Base-by-base conservation (phyloP, 2,888 invertebrate genomes). In the Andrena bucephala region DNA sequence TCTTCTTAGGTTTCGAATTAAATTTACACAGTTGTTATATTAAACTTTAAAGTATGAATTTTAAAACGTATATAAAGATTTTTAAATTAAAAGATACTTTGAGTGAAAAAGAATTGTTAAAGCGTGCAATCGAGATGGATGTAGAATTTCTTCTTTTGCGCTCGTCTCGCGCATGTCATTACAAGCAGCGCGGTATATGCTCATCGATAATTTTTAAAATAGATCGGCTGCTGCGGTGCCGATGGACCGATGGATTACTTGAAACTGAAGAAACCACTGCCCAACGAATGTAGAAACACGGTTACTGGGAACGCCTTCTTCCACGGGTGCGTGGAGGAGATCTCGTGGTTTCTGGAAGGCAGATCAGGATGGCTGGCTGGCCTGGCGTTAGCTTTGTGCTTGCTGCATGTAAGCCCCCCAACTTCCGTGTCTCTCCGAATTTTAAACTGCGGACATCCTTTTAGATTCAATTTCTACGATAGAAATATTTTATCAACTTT, bases 211-310 rank as follows among this genome's bases (percentile, higher is more conserved):
- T n/a, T 31, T 76, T 76, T 42, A 2, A 50, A 76, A 81, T 62
- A 81, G 97, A 96, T 98, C 89, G 98, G 97, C 60, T 98, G 98
- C 94, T 98, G 98, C 90, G 98, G 98, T 16, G 98, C 98, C 0
- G 96, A 97, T 81, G 98, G 98, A 0, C 96, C 98, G 0, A 96
- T 96, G 94, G 98, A 98, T 94, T 98, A 97, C 94, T 95, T 97
- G 87, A 95, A 95, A 81, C 92, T 97, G 87, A 95, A 96, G 90
- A 97, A 98, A 91, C 98, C 98, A 0, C 93, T 98, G 73, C 98
- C 98, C 0, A 95, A 96, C 0, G 97, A 97, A 84, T 98, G 98
- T 92, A 95, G 98, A 10, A 98, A 98, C 94, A 96, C 97, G 0
- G 97, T 98, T 16, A 98, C 97, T 2, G 98, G 98, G 70, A 98